Conservation (phyloP, 2,888 invertebrate species). For the Congeria kusceri region DNA sequence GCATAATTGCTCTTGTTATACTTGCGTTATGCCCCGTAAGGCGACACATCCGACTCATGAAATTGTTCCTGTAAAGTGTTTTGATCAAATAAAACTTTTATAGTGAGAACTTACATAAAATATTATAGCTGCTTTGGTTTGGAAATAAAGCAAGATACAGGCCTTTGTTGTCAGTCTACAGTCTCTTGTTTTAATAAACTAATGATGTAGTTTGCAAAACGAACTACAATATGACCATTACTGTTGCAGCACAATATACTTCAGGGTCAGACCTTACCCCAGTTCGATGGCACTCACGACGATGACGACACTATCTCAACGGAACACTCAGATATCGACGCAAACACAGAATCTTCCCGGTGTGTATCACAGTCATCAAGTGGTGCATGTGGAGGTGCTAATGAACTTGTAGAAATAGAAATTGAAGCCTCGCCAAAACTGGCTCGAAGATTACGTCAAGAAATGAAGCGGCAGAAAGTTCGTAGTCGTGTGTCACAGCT, state of each 20-base stretch:
- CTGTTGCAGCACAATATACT: background rate
- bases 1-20: too few relatives aligned
- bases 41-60: too few relatives aligned
- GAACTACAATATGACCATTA: too few relatives aligned
- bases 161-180: too few relatives aligned
- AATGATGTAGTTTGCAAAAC: too few relatives aligned
- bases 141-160: too few relatives aligned
- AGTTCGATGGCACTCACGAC: constrained; percentile 79
- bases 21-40: too few relatives aligned
- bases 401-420: constrained; percentile 22
- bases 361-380: background rate
- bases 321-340: background rate
- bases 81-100: too few relatives aligned
- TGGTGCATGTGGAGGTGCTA: background rate
- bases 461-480: constrained; percentile 13
- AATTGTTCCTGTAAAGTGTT: too few relatives aligned
- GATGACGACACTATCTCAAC: constrained; percentile 11
- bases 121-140: too few relatives aligned
- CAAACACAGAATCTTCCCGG: background rate
- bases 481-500: constrained; percentile 59
- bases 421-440: constrained; percentile 32
- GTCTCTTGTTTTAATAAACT: too few relatives aligned
- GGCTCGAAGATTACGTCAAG: constrained; percentile 14
- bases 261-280: constrained; percentile 55
- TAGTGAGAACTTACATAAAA: too few relatives aligned